Evolutionary conservation across 92 coral and sea anemone species (phyloP), one percentile per base, ranked within the genome.

Genomic region (Nematostella vectensis): DNA sequence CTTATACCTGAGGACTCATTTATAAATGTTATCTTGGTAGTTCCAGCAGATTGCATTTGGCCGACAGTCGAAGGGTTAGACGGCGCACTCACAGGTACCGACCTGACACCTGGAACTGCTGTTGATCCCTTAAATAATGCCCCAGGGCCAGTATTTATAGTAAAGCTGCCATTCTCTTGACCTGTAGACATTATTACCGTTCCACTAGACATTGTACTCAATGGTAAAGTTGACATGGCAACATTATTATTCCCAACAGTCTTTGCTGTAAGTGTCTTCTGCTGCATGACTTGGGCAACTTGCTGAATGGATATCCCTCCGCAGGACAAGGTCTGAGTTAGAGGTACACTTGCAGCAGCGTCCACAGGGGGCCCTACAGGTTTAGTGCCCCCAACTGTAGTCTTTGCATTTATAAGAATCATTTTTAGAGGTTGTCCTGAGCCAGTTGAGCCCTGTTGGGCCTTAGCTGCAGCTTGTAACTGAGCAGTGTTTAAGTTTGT

Each of bases 1-100:
- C 83, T 47, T 11, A 85, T 69, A 6, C 72, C 62, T 25, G 95
- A 70, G n/a, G 84, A 69, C 43, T 85, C 95, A 59, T 81, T 80
- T 12, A 85, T 84, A 76, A 85, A 85, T 12, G 87, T 76, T 31
- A 85, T 85, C 54, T 72, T 75, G 45, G 63, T 66, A 45, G 72
- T 55, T 21, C 53, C 55, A 16, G 38, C 57, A 55, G 21, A 42
- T 29, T 66, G 72, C 4, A 45, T 45, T 11, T 11, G 23, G 4
- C 51, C 51, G 51, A 47, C 29, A 33, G 76, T 22, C 49, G 77
- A 26, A 56, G 62, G 52, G 63, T 77, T 45, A 50, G 61, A 25
- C 24, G 56, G 37, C 9, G 30, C 18, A 55, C 17, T 38, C 26
- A 25, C 17, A 37, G 51, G 51, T 22, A 29, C n/a, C 3, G 31